A percentile compares a stretch with the other conserved stretches of the same genome.
These are phyloP conservation scores for Equus quagga DNA, from an alignment of 2,113 vertebrate genomes.

Conservation along the genomic window DNA sequence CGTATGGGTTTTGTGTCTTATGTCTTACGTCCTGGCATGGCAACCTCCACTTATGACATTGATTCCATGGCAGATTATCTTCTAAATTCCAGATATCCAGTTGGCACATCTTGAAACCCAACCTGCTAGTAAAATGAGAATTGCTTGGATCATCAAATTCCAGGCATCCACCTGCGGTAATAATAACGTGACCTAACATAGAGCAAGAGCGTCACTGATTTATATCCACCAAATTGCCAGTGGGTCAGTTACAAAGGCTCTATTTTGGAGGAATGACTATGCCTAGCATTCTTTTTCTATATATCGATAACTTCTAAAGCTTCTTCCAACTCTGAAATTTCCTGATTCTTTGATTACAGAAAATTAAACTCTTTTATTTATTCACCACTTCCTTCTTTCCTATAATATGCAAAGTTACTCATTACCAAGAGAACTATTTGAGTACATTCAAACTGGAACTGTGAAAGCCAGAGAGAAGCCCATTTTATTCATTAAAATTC, in stretches of 20 bases:
- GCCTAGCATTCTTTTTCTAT: not conserved
- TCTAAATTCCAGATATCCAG: not conserved
- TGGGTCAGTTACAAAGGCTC: not conserved
- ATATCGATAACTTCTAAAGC: not conserved
- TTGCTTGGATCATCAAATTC: not conserved
- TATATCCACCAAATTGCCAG: not conserved
- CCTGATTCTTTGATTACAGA: slow-evolving; percentile 4
- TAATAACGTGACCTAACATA: not conserved
- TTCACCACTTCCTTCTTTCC: not conserved
- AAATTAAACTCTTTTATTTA: slow-evolving; percentile 13
- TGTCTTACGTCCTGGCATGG: not conserved
- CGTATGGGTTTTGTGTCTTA: not conserved
- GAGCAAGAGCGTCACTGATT: not conserved
- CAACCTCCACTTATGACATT: not conserved
- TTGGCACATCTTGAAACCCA: not conserved
- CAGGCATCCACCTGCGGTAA: not conserved
- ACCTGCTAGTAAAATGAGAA: not conserved
- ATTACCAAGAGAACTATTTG: not conserved
- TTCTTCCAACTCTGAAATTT: slow-evolving; percentile 13
- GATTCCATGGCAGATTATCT: not conserved
- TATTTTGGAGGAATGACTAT: not conserved
- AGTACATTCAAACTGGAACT: not conserved
- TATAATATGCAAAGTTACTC: not conserved
- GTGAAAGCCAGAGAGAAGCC: not conserved
- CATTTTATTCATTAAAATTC: not conserved